Base-by-base conservation (phyloP, 2,888 invertebrate species). In the Elegia similella region DNA sequence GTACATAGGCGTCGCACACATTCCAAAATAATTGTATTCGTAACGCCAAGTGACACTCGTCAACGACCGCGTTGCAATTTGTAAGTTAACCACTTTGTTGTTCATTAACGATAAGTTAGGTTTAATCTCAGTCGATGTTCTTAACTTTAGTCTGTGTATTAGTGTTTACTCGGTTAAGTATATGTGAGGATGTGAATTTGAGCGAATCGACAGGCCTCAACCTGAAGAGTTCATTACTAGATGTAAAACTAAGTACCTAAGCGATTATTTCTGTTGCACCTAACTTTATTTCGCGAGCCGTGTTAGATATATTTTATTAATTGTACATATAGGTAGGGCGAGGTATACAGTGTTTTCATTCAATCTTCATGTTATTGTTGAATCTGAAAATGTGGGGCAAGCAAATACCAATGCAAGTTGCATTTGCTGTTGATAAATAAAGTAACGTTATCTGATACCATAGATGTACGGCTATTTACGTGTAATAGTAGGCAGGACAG, bases 21-120 rank as follows among this genome's bases (percentile, higher is more conserved):
- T 90, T 90, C 90, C 90, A 90, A 87, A 86, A 86, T 81, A 86
- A 82, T 80, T 76, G 76, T 81, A 74, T 75, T 77, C 72, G 80
- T 82, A 82, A 82, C 81, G 82, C 78, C 71, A 75, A 66, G 79
- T 78, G 84, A 75, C 80, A 81, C 82, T 80, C 77, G 75, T 75
- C 79, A 69, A 70, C 71, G 68, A 73, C 69, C 77, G 84, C 86
- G 85, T 82, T 82, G 75, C 83, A 76, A 73, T 77, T 80, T 86
- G 82, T 86, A 84, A 83, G 84, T 88, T 89, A 88, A 88, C 90
- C 90, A 90, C 89, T 87, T 84, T 88, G 89, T 88, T 90, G 90
- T 90, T 90, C 90, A 90, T 89, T 89, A 90, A 84, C 82, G 85
- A 80, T 90, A 90, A 90, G 90, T 84, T 90, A 90, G 89, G 72